Conservation (phyloP, 2,113 vertebrate species). For the Poecilia latipinna region DNA sequence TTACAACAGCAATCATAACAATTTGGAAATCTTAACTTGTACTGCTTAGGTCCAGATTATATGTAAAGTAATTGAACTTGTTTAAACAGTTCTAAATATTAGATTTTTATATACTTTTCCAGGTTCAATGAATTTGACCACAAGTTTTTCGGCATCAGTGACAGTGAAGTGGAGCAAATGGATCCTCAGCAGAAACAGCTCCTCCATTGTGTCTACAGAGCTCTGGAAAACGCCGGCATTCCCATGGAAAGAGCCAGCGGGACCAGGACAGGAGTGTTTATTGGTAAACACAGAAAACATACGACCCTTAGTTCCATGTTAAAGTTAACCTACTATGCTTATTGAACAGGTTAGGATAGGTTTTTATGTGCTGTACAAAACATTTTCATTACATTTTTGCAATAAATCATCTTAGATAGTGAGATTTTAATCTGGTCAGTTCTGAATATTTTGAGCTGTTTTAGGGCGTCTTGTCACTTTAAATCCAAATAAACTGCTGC, state of each 20-base stretch:
- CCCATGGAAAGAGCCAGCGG: conserved; percentile 83
- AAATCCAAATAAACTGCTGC: no score
- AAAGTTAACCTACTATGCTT: no score
- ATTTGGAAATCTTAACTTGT: not conserved
- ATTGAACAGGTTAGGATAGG: no score
- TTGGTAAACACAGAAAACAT: conserved; percentile 68
- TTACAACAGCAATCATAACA: not conserved
- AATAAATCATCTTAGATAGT: no score
- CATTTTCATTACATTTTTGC: no score
- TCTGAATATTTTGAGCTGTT: no score
- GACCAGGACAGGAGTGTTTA: conserved; percentile 83
- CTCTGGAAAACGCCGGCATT: conserved; percentile 85
- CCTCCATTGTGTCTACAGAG: conserved; percentile 84
- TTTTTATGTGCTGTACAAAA: no score
- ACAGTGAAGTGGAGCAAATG: conserved; percentile 81
- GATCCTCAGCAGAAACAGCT: conserved; percentile 86
- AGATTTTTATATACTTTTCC: not conserved
- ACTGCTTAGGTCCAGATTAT: not conserved
- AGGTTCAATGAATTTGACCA: conserved; percentile 87
- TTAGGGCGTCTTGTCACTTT: no score
- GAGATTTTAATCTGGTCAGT: no score
- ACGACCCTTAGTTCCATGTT: no score
- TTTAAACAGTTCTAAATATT: not conserved
- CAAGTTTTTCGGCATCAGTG: conserved; percentile 83
- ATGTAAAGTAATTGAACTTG: not conserved